Percentiles rank a stretch among this genome's conserved stretches.
These are phyloP conservation scores for Aurelia aurita DNA, from an alignment of 30 jellyfish, hydroid and myxozoan genomes.

Conservation along the genomic window DNA sequence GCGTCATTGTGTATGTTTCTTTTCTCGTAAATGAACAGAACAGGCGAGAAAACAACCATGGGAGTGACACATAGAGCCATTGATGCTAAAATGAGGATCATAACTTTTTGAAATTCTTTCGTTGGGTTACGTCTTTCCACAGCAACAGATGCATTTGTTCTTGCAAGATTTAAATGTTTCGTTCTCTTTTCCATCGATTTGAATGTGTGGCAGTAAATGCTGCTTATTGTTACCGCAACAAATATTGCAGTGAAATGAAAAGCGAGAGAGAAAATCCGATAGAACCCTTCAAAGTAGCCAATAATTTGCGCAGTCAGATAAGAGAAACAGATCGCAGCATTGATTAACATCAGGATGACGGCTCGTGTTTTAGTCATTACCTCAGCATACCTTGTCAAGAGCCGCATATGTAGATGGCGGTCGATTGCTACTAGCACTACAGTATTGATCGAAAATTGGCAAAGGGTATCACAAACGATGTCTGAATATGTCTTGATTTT, in stretches of 20 bases:
- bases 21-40: slow-evolving; percentile 1
- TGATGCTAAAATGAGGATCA: slow-evolving; percentile 7
- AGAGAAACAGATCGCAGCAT: neutral
- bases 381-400: slow-evolving; percentile 20
- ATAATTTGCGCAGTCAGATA: neutral
- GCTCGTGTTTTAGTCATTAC: slow-evolving; percentile 47
- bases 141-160: neutral
- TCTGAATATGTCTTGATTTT: slow-evolving; percentile 8
- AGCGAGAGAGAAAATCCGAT: neutral
- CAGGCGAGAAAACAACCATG: slow-evolving; percentile 11
- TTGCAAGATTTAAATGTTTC: neutral
- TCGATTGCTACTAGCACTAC: slow-evolving; percentile 39
- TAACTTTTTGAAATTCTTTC: slow-evolving; percentile 28
- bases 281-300: neutral
- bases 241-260: slow-evolving; percentile 4
- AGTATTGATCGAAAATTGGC: slow-evolving; percentile 24
- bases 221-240: slow-evolving; percentile 16
- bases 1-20: neutral
- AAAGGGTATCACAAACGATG: slow-evolving; percentile 29
- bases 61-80: slow-evolving; percentile 17
- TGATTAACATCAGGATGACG: slow-evolving; percentile 2
- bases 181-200: slow-evolving; percentile 37
- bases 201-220: slow-evolving; percentile 22
- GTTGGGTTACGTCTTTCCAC: slow-evolving; percentile 18
- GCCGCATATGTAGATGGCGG: slow-evolving; percentile 54